phyloP scores from a whole-genome alignment of 2,113 vertebrate genomes.

The Cyrtonyx montezumae region DNA sequence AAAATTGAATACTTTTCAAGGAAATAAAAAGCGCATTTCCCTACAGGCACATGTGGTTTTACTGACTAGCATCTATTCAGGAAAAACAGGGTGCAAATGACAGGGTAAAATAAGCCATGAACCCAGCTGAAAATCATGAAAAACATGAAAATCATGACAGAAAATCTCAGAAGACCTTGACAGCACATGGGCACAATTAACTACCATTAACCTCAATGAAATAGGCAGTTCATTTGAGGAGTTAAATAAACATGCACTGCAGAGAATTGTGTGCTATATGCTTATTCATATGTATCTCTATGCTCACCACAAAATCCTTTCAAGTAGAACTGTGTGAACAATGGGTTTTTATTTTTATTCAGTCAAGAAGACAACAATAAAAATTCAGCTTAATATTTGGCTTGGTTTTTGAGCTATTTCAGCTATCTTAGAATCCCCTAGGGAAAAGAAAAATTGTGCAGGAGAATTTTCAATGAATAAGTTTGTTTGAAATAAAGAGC shows the following conservation, averaged over 20 bases:
- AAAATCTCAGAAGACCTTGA: conserved; percentile 32
- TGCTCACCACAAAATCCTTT: not conserved
- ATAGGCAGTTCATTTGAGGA: not conserved
- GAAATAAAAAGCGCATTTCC: conserved; percentile 1
- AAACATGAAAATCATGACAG: conserved; percentile 16
- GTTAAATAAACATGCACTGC: not conserved
- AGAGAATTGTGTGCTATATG: not conserved
- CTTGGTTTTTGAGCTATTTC: conserved; percentile 44
- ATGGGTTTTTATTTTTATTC: not conserved
- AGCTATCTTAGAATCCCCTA: conserved; percentile 14
- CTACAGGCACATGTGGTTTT: not conserved
- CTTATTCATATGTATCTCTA: conserved; percentile 12
- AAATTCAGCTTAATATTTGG: conserved; percentile 41
- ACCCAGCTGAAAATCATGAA: conserved; percentile 6
- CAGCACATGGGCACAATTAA: not conserved
- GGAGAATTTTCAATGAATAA: conserved; percentile 40
- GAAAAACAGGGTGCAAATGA: not conserved
- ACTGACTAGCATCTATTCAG: not conserved
- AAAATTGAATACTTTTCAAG: not conserved
- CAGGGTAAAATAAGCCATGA: conserved; percentile 8
- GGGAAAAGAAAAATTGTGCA: not conserved
- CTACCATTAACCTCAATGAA: not conserved
- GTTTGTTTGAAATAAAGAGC: conserved; percentile 39
- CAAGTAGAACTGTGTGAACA: not conserved
- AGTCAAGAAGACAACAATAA: conserved; percentile 11